A percentile compares a stretch with the other conserved stretches of the same genome.
These are phyloP conservation scores for Aphis gossypii DNA, from an alignment of 1,140 invertebrate genomes.

Conservation along the genomic window DNA sequence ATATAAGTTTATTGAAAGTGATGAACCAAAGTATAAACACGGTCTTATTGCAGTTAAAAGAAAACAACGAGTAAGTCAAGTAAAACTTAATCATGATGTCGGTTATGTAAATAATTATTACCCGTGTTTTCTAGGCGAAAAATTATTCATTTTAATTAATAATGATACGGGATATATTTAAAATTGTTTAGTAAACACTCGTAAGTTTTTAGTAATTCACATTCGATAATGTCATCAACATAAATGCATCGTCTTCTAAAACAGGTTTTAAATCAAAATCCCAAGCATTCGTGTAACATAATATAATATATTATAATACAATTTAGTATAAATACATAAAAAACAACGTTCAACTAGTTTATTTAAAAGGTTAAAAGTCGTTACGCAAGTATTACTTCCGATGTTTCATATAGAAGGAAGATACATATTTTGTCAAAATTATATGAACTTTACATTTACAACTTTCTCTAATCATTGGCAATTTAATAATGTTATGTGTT, in stretches of 20 bases:
- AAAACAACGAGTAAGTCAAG: not conserved
- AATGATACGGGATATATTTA: not conserved
- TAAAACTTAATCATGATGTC: not conserved
- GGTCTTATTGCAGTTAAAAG: not conserved
- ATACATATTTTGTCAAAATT: constrained; percentile 27
- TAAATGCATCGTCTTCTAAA: constrained; percentile 5
- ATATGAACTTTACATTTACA: constrained; percentile 9
- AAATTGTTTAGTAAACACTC: not conserved
- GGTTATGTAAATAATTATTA: not conserved
- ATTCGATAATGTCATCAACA: not conserved
- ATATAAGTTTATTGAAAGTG: too few relatives aligned
- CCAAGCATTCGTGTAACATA: constrained; percentile 8
- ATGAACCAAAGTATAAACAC: not conserved
- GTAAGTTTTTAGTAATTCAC: constrained; percentile 1
- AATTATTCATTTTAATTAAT: not conserved
- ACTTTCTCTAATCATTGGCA: constrained; percentile 22
- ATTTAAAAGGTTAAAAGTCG: constrained; percentile 7
- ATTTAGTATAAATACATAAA: not conserved
- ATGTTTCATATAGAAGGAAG: constrained; percentile 11
- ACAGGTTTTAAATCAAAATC: constrained; percentile 32
- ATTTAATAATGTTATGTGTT: not conserved
- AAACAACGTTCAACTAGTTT: constrained; percentile 7
- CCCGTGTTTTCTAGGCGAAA: not conserved
- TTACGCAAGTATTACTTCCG: constrained; percentile 15
- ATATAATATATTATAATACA: constrained; percentile 12